Evolutionary conservation across 2,888 invertebrate genomes (phyloP).

Genomic region (Oxyscelio sp.): DNA sequence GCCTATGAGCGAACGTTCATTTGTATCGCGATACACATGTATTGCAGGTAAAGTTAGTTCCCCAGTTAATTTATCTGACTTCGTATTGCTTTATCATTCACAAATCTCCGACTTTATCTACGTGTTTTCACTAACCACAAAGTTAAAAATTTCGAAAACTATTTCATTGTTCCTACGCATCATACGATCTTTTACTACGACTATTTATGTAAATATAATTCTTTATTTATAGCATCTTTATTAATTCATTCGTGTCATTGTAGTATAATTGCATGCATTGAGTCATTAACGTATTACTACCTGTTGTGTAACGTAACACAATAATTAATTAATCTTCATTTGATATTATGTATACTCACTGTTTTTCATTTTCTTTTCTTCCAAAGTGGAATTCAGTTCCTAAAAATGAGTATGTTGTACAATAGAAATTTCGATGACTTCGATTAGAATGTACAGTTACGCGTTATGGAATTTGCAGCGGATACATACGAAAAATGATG

Average conservation of each 20-base stretch:
- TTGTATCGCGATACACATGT: conserved; percentile 43
- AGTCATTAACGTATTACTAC: conserved; percentile 25
- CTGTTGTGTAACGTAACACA: conserved; percentile 24
- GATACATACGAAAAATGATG: conserved; percentile 55
- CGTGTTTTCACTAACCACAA: conserved; percentile 7
- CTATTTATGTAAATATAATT: conserved; percentile 8
- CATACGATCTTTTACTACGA: not conserved
- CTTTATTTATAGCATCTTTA: conserved; percentile 17
- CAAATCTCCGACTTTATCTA: conserved; percentile 54
- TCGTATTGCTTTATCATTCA: conserved; percentile 44
- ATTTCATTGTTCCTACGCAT: not conserved
- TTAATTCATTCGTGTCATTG: conserved; percentile 30
- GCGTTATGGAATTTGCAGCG: conserved; percentile 21
- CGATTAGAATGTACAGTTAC: too few relatives aligned
- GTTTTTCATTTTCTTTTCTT: too few relatives aligned
- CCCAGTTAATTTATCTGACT: conserved; percentile 47
- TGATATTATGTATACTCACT: not conserved
- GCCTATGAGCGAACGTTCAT: conserved; percentile 51
- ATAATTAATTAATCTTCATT: conserved; percentile 15
- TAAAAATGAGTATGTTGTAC: too few relatives aligned
- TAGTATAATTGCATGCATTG: conserved; percentile 15
- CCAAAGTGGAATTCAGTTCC: too few relatives aligned
- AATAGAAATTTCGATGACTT: too few relatives aligned
- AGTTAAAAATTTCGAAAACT: conserved; percentile 25
- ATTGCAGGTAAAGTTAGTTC: conserved; percentile 63